These are phyloP conservation scores for Nomia melanderi DNA, from an alignment of 1,140 invertebrate species.

Conservation along the genomic window DNA sequence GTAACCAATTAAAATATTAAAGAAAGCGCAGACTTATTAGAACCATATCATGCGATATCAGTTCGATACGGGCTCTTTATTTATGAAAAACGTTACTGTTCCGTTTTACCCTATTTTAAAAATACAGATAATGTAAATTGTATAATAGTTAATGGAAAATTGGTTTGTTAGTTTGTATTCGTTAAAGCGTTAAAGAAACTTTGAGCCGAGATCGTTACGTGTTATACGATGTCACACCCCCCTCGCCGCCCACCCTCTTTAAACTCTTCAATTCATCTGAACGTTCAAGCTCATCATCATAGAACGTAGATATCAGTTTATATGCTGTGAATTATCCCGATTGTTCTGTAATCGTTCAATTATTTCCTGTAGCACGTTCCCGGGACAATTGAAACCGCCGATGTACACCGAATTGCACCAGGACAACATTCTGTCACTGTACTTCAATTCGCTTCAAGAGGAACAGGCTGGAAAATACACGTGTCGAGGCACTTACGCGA, in stretches of 20 bases:
- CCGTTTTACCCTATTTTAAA: too few relatives aligned
- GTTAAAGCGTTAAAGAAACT: not conserved
- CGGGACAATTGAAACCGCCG: conserved; percentile 79
- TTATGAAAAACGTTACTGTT: too few relatives aligned
- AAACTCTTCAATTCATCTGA: not conserved
- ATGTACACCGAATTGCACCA: conserved; percentile 85
- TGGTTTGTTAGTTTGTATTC: too few relatives aligned
- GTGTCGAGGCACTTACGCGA: conserved; percentile 90
- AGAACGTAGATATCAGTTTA: not conserved
- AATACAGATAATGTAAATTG: too few relatives aligned
- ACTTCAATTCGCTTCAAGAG: conserved; percentile 88
- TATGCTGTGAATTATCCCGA: not conserved
- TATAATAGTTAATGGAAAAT: too few relatives aligned
- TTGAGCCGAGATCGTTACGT: conserved; percentile 1
- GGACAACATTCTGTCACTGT: conserved; percentile 85
- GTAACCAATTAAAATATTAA: too few relatives aligned
- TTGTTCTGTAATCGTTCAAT: conserved; percentile 21
- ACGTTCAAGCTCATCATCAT: conserved; percentile 9
- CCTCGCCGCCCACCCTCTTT: not conserved
- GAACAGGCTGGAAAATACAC: conserved; percentile 91
- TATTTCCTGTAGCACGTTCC: conserved; percentile 61
- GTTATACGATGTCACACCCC: too few relatives aligned
- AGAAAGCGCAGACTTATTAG: too few relatives aligned
- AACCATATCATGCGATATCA: too few relatives aligned
- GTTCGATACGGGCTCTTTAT: too few relatives aligned